phyloP scores from a whole-genome alignment of 2,888 invertebrate genomes.

The Zonitis immaculata region DNA sequence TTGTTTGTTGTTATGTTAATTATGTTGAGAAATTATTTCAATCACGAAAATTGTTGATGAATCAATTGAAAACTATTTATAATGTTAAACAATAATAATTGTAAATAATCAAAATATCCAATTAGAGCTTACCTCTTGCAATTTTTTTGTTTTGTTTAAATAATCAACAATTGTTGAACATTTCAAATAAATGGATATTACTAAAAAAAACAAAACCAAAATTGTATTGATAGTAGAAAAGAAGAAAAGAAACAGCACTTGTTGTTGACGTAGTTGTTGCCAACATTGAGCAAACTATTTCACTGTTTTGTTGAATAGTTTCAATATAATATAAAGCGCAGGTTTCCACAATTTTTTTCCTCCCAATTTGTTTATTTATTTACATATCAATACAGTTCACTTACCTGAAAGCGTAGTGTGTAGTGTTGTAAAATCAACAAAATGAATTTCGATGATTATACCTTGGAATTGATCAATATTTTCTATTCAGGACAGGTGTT shows the following conservation, averaged over 20 bases:
- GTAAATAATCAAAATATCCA: too few species aligned
- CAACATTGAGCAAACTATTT: slow-evolving; percentile 22
- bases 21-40: not conserved
- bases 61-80: not conserved
- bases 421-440: slow-evolving; percentile 32
- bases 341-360: too few species aligned
- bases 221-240: too few species aligned
- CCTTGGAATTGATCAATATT: slow-evolving; percentile 81
- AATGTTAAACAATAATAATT: not conserved
- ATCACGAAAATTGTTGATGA: not conserved
- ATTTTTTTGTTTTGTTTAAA: too few species aligned
- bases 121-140: too few species aligned
- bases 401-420: not conserved
- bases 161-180: not conserved
- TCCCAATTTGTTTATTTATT: slow-evolving; percentile 5
- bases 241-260: not conserved
- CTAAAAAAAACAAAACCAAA: not conserved
- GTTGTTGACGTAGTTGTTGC: slow-evolving; percentile 30
- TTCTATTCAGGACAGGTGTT: slow-evolving; percentile 81
- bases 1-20: not conserved
- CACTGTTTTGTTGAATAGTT: not conserved
- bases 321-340: not conserved
- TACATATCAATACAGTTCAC: not conserved
- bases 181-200: not conserved
- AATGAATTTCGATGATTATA: slow-evolving; percentile 80